These are phyloP conservation scores for Oreortyx pictus DNA, from an alignment of 2,797 vertebrate species.

Conservation along the genomic window DNA sequence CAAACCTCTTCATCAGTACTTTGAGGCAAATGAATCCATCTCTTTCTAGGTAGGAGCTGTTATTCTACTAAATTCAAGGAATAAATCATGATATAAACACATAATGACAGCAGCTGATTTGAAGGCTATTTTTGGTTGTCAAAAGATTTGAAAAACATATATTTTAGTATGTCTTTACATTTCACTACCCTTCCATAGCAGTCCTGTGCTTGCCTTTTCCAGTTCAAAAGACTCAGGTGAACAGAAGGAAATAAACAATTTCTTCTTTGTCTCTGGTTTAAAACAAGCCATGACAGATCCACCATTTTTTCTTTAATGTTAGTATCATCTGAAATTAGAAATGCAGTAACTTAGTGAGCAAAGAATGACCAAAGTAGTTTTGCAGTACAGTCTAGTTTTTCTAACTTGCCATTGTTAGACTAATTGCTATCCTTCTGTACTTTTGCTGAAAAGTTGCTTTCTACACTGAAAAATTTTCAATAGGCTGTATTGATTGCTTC, in stretches of 20 bases:
- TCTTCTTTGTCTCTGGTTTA: background rate
- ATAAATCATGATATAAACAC: background rate
- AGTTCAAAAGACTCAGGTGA: background rate
- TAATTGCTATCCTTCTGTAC: background rate
- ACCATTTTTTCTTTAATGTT: background rate
- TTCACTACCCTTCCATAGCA: background rate
- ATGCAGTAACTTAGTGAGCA: background rate
- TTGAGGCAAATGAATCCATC: background rate
- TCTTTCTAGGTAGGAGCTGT: background rate
- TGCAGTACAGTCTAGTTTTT: background rate
- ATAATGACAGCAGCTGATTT: background rate
- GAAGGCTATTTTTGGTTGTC: background rate
- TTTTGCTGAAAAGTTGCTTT: background rate
- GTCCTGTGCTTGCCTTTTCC: background rate
- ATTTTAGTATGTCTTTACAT: background rate
- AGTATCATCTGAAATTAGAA: background rate
- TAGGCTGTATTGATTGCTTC: background rate
- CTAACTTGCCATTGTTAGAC: background rate
- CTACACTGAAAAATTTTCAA: background rate
- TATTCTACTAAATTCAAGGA: background rate
- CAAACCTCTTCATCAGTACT: background rate
- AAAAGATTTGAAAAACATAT: background rate
- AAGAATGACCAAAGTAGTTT: background rate
- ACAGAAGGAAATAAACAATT: background rate
- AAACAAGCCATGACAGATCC: background rate